A percentile compares a stretch with the other conserved stretches of the same genome.
These are phyloP conservation scores for Colossoma macropomum DNA, from an alignment of 2,113 vertebrate species.

Conservation along the genomic window DNA sequence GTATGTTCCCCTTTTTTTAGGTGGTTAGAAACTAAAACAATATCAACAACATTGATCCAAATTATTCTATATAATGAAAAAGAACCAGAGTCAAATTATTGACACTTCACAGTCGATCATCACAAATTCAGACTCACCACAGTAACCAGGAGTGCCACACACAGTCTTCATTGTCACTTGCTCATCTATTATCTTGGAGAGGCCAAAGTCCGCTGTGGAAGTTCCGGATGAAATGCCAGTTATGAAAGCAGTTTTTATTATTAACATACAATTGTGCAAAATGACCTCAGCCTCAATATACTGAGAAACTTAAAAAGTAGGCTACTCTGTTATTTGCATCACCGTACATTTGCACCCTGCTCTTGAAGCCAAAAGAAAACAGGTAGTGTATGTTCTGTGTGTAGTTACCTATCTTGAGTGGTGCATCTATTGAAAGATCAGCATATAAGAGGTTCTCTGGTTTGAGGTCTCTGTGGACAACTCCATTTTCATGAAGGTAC, in stretches of 20 bases:
- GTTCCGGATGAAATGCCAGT: constrained; percentile 11
- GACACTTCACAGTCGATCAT: background rate
- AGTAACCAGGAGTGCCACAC: constrained; percentile 89
- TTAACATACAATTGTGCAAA: background rate
- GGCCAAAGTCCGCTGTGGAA: constrained; percentile 85
- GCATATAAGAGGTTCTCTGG: constrained; percentile 90
- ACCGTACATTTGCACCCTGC: background rate
- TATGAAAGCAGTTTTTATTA: background rate
- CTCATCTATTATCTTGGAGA: constrained; percentile 89
- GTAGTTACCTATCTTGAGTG: constrained; percentile 85
- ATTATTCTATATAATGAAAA: background rate
- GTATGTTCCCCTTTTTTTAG: background rate
- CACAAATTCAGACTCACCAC: constrained; percentile 75
- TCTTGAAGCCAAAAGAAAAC: background rate
- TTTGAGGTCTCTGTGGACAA: constrained; percentile 85
- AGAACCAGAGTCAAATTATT: background rate
- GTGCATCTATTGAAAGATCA: constrained; percentile 79
- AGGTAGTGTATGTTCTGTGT: background rate
- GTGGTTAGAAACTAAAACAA: background rate
- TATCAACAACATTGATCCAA: background rate
- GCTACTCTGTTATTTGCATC: background rate
- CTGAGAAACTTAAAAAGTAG: background rate
- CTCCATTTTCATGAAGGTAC: constrained; percentile 82
- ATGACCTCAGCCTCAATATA: background rate
- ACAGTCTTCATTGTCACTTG: constrained; percentile 90